Percentiles rank a stretch among this genome's conserved stretches.
Conservation (phyloP, 2,888 invertebrate genomes). For the Pollenia labialis region DNA sequence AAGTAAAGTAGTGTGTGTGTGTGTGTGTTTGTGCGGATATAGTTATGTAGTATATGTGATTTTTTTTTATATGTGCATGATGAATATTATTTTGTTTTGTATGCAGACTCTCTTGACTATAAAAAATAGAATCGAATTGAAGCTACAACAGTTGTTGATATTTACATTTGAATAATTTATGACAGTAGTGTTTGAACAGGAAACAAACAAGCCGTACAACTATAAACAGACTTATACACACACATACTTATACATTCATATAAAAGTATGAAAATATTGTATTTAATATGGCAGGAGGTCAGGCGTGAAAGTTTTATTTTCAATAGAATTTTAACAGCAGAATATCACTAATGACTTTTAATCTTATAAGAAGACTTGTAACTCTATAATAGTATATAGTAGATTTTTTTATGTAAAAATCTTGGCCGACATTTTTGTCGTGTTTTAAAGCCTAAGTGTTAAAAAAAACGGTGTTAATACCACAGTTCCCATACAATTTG, state of each 20-base stretch:
- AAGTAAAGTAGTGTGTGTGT: neutral
- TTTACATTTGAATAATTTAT: slow-evolving; percentile 83
- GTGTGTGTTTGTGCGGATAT: neutral
- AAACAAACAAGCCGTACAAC: slow-evolving; percentile 56
- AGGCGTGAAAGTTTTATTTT: neutral
- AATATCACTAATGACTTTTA: too few relatives aligned
- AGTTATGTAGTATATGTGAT: slow-evolving; percentile 9
- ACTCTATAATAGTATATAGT: too few relatives aligned
- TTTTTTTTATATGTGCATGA: slow-evolving; percentile 22
- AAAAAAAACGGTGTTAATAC: too few relatives aligned
- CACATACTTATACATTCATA: slow-evolving; percentile 8
- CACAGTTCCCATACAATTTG: too few relatives aligned
- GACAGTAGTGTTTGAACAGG: slow-evolving; percentile 75
- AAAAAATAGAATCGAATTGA: slow-evolving; percentile 68
- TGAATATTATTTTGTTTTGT: slow-evolving; percentile 33
- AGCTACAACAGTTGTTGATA: slow-evolving; percentile 78
- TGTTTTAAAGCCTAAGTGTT: too few relatives aligned
- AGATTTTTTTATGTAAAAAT: too few relatives aligned
- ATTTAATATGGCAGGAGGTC: slow-evolving; percentile 1
- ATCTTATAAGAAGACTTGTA: too few relatives aligned
- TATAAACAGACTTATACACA: slow-evolving; percentile 20
- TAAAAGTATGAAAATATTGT: neutral
- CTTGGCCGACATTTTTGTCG: too few relatives aligned
- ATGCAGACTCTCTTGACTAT: slow-evolving; percentile 60
- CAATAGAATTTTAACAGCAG: too few relatives aligned